Base-by-base conservation (phyloP, 2,113 vertebrate species). In the Notothenia coriiceps region DNA sequence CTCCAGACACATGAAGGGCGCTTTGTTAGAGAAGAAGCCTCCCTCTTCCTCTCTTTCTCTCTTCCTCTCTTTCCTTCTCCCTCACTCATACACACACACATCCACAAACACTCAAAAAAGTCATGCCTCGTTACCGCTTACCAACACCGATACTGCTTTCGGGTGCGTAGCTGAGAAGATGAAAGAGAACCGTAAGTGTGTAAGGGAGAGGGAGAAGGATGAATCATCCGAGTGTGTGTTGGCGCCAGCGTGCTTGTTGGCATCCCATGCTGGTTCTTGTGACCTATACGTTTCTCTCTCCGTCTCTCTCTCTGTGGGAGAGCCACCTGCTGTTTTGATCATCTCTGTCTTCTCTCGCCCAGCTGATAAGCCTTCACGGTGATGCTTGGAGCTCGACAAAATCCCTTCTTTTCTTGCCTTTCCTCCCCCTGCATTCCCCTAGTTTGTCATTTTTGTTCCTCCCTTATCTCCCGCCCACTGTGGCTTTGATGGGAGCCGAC, bases 1-100 rank as follows among this genome's bases (percentile, higher is more conserved):
- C 86, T 88, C 71, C 89, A 87, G 89, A 90, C 79, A 78, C 82
- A 93, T 93, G 90, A 94, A 94, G 89, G 90, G 71, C 25, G 89
- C 92, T 94, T 94, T 94, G 93, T 94, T 92, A 86, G 67, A 86
- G 49, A 77, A 86, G 85, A 73, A 77, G 57, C 57, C 33, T 18
- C 57, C 17, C 56, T 33, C 56, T 14, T 2, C 6, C 55, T 6
- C 22, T 13, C 20, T 54, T 11, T 55, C 54, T 4, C 52, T 20
- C 52, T 10, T 20, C n/a, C 55, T 22, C 52, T 10, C 11, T 20
- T n/a, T n/a, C 51, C n/a, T n/a, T n/a, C 52, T 5, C 54, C 11
- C 55, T 5, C 4, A 12, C 55, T 14, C 63, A 75, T 13, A 29
- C 64, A 77, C 50, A 64, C 64, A 61, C 61, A 72, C 70, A 76